Evolutionary conservation across 2,797 vertebrate genomes (phyloP), one percentile per base, ranked within the genome.

Genomic region (Parauchenoglanis punctatus): DNA sequence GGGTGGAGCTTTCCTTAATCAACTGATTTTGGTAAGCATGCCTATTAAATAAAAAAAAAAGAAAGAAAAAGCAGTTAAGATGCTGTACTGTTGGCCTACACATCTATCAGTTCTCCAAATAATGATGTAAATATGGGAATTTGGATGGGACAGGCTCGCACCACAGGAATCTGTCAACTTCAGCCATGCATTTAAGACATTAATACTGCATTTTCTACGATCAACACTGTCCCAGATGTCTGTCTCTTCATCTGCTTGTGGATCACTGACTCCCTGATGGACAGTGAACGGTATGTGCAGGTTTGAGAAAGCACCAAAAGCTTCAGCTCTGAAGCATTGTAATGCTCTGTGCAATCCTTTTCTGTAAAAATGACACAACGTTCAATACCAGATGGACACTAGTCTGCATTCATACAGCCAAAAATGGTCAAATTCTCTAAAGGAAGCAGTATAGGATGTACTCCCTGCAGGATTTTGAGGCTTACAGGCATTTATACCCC

Each of bases 161-260:
- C 18, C 20, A 31, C 81, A 54, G 61, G 46, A 68, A 67, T 31
- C 46, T 52, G 46, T 67, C 81, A 82, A 63, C 40, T 61, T 85
- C 84, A 85, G 35, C 56, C 83, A 73, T 91, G 90, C 52, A 87
- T 85, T 85, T 15, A 31, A 44, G 77, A 67, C 88, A 88, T 12
- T 88, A 25, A 54, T 81, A 80, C 77, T 18, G 20, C 65, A 81
- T 40, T 67, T 49, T 59, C 65, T 72, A 46, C 85, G 72, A 70
- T 81, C 75, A 58, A 61, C 67, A 31, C 80, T 59, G 31, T 68
- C 49, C 56, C 86, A 87, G 78, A 81, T 87, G 80, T 75, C 68
- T 40, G 25, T 59, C 31, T 49, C 44, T 56, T n/a, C 56, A 81
- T 81, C 85, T 61, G 17, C 58, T 72, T 58, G 54, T 82, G 77